Conservation (phyloP, 2,888 invertebrate species). For the Platycnemis pennipes region DNA sequence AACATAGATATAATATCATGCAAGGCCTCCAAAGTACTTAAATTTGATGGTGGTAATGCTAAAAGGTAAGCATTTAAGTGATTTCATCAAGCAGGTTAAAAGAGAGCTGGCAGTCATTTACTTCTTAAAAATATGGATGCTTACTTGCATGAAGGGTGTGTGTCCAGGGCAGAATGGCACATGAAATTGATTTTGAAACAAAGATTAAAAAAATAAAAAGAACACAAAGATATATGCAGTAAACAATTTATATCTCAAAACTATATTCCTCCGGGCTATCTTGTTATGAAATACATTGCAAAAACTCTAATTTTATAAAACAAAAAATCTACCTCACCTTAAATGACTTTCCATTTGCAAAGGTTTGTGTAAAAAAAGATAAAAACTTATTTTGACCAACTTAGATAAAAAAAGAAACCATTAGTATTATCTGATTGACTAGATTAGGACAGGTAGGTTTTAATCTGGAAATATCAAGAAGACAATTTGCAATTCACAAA, state of each 20-base stretch:
- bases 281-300: background rate
- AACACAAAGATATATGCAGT: background rate
- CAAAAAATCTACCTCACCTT: background rate
- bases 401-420: background rate
- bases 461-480: background rate
- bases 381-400: background rate
- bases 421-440: background rate
- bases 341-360: background rate
- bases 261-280: background rate
- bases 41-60: background rate
- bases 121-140: conserved; percentile 52
- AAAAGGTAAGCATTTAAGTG: background rate
- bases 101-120: background rate
- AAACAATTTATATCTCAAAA: background rate
- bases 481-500: background rate
- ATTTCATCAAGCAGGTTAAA: conserved; percentile 22
- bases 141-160: conserved; percentile 57
- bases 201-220: conserved; percentile 5
- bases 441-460: background rate
- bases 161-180: conserved; percentile 57
- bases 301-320: background rate
- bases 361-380: background rate
- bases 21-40: background rate
- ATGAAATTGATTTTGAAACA: conserved; percentile 62
- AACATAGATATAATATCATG: background rate